These are phyloP conservation scores for Sinodicranocentrus sp. DNA, from an alignment of 2,888 invertebrate species.

Conservation along the genomic window DNA sequence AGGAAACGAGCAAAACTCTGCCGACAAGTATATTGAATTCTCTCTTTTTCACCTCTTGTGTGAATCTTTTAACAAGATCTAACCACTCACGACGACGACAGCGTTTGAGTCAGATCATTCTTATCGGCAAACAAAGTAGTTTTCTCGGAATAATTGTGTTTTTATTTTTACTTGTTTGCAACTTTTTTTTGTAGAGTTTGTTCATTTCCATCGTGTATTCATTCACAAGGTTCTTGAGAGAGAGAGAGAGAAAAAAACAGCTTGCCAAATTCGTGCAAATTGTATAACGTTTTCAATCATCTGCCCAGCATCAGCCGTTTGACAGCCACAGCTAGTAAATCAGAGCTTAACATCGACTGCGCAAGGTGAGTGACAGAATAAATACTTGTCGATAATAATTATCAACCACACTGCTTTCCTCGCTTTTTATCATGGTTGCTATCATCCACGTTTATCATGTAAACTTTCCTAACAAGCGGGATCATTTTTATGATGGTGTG, in stretches of 20 bases:
- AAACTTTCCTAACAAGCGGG: too few species aligned
- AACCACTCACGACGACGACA: constrained; percentile 3
- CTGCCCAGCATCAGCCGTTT: constrained; percentile 18
- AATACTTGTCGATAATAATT: constrained; percentile 3
- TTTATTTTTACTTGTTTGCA: not conserved
- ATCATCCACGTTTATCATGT: too few species aligned
- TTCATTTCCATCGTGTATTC: not conserved
- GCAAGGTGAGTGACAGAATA: constrained; percentile 42
- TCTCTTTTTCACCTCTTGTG: not conserved
- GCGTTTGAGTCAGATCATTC: constrained; percentile 1
- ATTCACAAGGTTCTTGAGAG: too few species aligned
- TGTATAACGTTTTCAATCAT: constrained; percentile 39
- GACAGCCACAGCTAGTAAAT: constrained; percentile 13
- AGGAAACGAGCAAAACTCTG: not conserved
- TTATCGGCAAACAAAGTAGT: constrained; percentile 10
- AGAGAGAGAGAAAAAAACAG: too few species aligned
- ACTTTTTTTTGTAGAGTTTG: not conserved
- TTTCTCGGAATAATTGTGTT: constrained; percentile 16
- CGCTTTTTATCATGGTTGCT: not conserved
- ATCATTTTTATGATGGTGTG: too few species aligned
- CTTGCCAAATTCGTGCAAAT: constrained; percentile 43
- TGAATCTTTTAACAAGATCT: constrained; percentile 18
- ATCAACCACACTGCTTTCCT: not conserved
- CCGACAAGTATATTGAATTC: not conserved
- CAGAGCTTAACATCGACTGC: constrained; percentile 22